Evolutionary conservation across 2,888 invertebrate species (phyloP).

Genomic region (Zygogramma bicolorata): DNA sequence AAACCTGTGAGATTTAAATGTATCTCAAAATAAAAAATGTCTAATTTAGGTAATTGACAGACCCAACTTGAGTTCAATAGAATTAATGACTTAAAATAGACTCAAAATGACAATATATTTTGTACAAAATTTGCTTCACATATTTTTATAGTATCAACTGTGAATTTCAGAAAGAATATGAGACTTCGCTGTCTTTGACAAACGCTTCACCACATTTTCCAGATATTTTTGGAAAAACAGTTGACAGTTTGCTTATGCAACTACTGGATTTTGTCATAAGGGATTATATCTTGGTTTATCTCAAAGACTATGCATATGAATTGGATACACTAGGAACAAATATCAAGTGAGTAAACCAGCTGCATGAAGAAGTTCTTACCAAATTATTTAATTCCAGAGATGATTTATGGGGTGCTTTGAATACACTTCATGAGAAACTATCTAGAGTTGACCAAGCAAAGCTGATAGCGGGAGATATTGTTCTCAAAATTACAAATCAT

Average conservation of each 20-base stretch:
- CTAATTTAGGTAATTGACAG: too few species aligned
- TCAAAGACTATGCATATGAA: slow-evolving; percentile 72
- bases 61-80: too few species aligned
- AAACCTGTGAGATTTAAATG: too few species aligned
- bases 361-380: not conserved
- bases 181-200: slow-evolving; percentile 46
- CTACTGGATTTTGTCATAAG: slow-evolving; percentile 82
- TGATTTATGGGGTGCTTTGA: slow-evolving; percentile 86
- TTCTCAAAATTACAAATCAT: slow-evolving; percentile 84
- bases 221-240: slow-evolving; percentile 85
- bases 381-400: slow-evolving; percentile 69
- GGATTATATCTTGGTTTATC: slow-evolving; percentile 84
- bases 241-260: slow-evolving; percentile 86
- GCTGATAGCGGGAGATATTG: slow-evolving; percentile 85
- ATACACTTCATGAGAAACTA: slow-evolving; percentile 80
- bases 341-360: slow-evolving; percentile 66
- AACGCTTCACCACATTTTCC: slow-evolving; percentile 71
- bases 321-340: slow-evolving; percentile 66
- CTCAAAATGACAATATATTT: not conserved
- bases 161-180: slow-evolving; percentile 60
- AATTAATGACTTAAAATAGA: not conserved
- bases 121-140: slow-evolving; percentile 1
- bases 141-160: too few species aligned
- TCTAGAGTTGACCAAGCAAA: slow-evolving; percentile 84
- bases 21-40: too few species aligned